phyloP scores from a whole-genome alignment of 2,888 invertebrate species.

The Loripinus fragilis region DNA sequence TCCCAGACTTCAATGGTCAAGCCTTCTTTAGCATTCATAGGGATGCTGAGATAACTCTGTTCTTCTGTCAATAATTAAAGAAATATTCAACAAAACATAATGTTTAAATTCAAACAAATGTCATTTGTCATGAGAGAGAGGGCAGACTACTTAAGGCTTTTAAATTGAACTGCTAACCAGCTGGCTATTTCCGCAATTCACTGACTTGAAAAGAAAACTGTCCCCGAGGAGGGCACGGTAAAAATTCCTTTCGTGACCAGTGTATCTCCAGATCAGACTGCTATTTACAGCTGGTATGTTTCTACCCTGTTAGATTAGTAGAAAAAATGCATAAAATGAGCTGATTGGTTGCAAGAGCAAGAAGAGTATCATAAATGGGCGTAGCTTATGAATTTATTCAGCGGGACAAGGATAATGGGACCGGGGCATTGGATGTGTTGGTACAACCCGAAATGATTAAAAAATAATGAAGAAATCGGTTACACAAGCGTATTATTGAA shows the following conservation, averaged over 20 bases:
- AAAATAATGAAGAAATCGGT: background rate
- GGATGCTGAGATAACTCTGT: background rate
- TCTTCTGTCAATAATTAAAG: background rate
- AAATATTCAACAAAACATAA: conserved; percentile 1
- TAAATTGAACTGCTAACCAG: background rate
- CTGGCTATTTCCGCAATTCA: background rate
- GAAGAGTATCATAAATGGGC: too few relatives aligned
- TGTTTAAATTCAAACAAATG: background rate
- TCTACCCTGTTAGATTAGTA: too few relatives aligned
- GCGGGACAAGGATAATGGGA: background rate
- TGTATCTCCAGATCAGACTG: too few relatives aligned
- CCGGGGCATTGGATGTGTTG: background rate
- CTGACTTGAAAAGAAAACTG: background rate
- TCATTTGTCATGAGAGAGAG: conserved; percentile 5
- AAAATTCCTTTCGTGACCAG: too few relatives aligned
- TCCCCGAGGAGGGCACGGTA: too few relatives aligned
- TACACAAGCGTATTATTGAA: background rate
- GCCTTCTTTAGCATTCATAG: background rate
- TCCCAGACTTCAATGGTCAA: background rate
- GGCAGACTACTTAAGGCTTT: background rate
- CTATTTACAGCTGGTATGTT: too few relatives aligned
- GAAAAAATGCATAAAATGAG: too few relatives aligned
- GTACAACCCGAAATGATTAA: background rate
- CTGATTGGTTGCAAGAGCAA: too few relatives aligned
- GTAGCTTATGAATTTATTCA: too few relatives aligned